Evolutionary conservation across 2,113 vertebrate species (phyloP).

Genomic region (Eurystomus gularis): DNA sequence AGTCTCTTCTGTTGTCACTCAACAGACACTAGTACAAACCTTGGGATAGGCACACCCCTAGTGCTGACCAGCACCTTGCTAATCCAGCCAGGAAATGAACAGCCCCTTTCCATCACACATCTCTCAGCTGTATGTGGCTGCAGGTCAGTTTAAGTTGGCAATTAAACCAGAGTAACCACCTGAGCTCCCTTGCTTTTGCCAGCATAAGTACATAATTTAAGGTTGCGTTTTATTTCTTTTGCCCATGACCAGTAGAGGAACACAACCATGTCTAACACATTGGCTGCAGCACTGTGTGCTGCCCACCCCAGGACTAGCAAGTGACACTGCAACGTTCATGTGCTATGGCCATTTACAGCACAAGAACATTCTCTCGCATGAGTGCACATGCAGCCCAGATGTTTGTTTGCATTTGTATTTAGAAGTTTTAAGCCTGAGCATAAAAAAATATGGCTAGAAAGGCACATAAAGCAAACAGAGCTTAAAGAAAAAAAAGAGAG

Average conservation of each 20-base stretch:
- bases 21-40: not conserved
- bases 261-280: not conserved
- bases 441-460: not conserved
- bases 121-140: not conserved
- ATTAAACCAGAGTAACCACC: not conserved
- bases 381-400: not conserved
- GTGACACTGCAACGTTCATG: fast-evolving
- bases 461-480: not conserved
- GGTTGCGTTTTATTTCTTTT: not conserved
- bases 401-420: not conserved
- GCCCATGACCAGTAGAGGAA: not conserved
- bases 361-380: not conserved
- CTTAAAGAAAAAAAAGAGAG: not conserved
- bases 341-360: not conserved
- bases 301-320: not conserved
- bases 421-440: not conserved
- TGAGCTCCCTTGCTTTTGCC: not conserved
- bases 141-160: not conserved
- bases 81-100: not conserved
- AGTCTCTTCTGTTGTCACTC: not conserved
- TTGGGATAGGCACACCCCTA: not conserved
- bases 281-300: not conserved
- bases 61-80: not conserved
- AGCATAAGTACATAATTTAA: not conserved
- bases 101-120: not conserved